Evolutionary conservation across 2,113 vertebrate species (phyloP), one percentile per base, ranked within the genome.

Genomic region (Salminus brasiliensis): DNA sequence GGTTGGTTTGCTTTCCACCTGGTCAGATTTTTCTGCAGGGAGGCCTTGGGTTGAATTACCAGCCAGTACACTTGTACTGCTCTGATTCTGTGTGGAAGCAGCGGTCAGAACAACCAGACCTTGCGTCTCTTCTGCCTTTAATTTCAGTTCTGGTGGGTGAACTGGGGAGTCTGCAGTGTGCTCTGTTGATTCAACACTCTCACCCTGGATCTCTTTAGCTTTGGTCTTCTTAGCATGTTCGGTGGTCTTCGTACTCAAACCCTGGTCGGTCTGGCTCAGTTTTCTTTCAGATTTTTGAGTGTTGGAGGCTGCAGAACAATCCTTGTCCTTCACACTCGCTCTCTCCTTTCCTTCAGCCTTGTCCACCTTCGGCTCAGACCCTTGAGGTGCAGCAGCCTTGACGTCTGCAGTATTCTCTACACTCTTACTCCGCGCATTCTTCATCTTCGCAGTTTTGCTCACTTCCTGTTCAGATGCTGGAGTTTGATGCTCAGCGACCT

Each of bases 1-100:
- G 5, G 72, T 66, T 70, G 73, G 80, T 88, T 80, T 72, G 15
- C 41, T 49, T 53, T 76, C 57, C 16, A 7, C 23, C 30, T 41
- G 23, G 0, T 16, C 52, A 59, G 75, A 67, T 47, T 47, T 43
- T 47, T 72, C 34, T 53, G 8, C 5, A 15, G 78, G 0, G 0
- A 72, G 72, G 9, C 69, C 80, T 72, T 68, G 62, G 15, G n/a
- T n/a, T 41, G 0, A 27, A 13, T 39, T 76, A 0, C 15, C 43
- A 45, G 43, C 12, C 43, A 45, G 9, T 9, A 45, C 43, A 52
- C 15, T 32, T 7, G 13, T 16, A 4, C 13, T 66, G 34, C 32
- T 66, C 9, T 39, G 1, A 39, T 2, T 36, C 34, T 34, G 18
- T 66, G 62, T 39, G 2, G 21, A 39, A 66, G 62, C 2, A 11